Conservation (phyloP, 2,888 invertebrate genomes). For the Trachelus stipa region DNA sequence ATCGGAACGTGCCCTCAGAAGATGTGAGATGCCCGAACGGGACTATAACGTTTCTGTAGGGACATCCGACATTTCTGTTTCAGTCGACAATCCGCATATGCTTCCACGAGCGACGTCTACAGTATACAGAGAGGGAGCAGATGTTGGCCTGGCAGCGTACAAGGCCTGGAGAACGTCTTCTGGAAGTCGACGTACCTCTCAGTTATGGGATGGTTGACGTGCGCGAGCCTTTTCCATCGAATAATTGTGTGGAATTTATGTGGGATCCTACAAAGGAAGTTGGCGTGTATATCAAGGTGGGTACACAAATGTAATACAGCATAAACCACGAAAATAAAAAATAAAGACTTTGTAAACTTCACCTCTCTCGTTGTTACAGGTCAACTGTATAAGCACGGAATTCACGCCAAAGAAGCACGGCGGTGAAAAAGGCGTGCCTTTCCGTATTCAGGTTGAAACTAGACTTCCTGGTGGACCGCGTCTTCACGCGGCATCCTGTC, state of each 20-base stretch:
- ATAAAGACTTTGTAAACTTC: neutral
- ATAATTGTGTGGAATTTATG: conserved; percentile 86
- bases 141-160: conserved; percentile 91
- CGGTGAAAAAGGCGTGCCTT: conserved; percentile 97
- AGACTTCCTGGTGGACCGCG: conserved; percentile 75
- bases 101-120: conserved; percentile 95
- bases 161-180: conserved; percentile 89
- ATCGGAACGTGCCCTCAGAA: conserved; percentile 43
- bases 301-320: neutral
- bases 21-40: conserved; percentile 50
- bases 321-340: neutral
- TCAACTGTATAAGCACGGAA: conserved; percentile 97
- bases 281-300: conserved; percentile 92
- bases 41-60: conserved; percentile 49
- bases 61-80: conserved; percentile 50
- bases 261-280: conserved; percentile 98
- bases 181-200: conserved; percentile 93
- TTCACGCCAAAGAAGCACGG: conserved; percentile 98
- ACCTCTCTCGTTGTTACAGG: conserved; percentile 67
- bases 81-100: conserved; percentile 92
- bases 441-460: conserved; percentile 95
- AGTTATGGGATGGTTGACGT: conserved; percentile 92
- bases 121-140: conserved; percentile 95
- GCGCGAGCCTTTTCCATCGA: conserved; percentile 76
- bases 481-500: conserved; percentile 95